Evolutionary conservation across 2,888 invertebrate genomes (phyloP).

Genomic region (Phaedon cochleariae): DNA sequence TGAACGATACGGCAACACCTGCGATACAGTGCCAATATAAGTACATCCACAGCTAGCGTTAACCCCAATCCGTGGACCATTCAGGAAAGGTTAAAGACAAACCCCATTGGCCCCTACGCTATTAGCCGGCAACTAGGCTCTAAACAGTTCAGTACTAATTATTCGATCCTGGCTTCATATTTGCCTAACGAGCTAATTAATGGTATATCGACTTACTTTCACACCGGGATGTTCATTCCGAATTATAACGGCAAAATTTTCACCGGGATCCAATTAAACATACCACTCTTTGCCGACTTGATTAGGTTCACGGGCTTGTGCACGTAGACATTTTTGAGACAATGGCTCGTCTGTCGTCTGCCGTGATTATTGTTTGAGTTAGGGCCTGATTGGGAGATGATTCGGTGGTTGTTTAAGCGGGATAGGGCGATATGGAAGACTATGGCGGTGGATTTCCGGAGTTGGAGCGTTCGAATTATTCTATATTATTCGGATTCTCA

Average conservation of each 20-base stretch:
- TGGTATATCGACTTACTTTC: constrained; percentile 49
- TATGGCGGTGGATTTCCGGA: too few species aligned
- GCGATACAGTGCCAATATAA: constrained; percentile 1
- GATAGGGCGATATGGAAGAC: neutral
- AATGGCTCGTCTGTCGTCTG: constrained; percentile 3
- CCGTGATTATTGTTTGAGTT: constrained; percentile 17
- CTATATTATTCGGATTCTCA: too few species aligned
- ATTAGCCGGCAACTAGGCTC: constrained; percentile 33
- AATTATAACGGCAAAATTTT: constrained; percentile 30
- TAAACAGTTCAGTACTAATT: constrained; percentile 42
- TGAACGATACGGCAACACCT: neutral
- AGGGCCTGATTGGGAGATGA: constrained; percentile 6
- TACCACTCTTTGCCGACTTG: constrained; percentile 23
- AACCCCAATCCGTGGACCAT: constrained; percentile 5
- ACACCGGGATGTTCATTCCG: constrained; percentile 32
- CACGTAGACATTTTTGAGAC: constrained; percentile 13
- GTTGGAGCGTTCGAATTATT: too few species aligned
- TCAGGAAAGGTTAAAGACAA: constrained; percentile 9
- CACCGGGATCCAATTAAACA: constrained; percentile 28
- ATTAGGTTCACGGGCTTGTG: constrained; percentile 2
- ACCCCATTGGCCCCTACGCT: constrained; percentile 23
- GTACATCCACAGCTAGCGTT: constrained; percentile 6
- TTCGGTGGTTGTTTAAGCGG: neutral
- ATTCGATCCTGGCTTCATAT: constrained; percentile 49
- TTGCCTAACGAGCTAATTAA: constrained; percentile 51